These are phyloP conservation scores for Helostoma temminkii DNA, from an alignment of 2,797 vertebrate species.

Conservation along the genomic window DNA sequence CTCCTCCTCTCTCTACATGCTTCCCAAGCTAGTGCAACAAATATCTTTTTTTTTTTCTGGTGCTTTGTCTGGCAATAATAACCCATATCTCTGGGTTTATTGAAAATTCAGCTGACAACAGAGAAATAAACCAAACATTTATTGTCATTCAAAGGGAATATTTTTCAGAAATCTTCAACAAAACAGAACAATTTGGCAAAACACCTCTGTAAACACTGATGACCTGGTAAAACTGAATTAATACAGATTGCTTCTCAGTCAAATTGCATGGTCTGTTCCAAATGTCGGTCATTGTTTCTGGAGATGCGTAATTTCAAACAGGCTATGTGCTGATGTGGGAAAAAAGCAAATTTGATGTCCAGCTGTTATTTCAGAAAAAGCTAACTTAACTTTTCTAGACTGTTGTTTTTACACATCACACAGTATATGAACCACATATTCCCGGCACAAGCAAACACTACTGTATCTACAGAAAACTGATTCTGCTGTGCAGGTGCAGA, in stretches of 20 bases:
- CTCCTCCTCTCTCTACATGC: too few species aligned
- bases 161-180: neutral
- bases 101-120: neutral
- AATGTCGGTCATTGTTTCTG: slow-evolving; percentile 5
- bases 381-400: too few species aligned
- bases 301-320: slow-evolving; percentile 12
- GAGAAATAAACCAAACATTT: neutral
- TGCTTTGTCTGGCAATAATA: too few species aligned
- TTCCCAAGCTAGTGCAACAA: slow-evolving; percentile 9
- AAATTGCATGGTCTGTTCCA: slow-evolving; percentile 10
- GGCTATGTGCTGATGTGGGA: neutral
- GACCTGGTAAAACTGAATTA: slow-evolving; percentile 36
- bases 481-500: neutral
- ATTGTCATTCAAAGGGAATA: neutral
- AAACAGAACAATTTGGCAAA: neutral
- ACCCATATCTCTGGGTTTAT: too few species aligned
- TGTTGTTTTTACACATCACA: too few species aligned
- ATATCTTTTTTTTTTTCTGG: slow-evolving; percentile 5
- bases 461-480: neutral
- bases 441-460: neutral
- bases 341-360: slow-evolving; percentile 3
- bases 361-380: slow-evolving; percentile 11
- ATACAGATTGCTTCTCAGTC: slow-evolving; percentile 20
- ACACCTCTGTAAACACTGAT: slow-evolving; percentile 1
- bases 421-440: too few species aligned